Evolutionary conservation across 64 coral and sea anemone species (phyloP).

Genomic region (Dendrophyllia cribrosa): DNA sequence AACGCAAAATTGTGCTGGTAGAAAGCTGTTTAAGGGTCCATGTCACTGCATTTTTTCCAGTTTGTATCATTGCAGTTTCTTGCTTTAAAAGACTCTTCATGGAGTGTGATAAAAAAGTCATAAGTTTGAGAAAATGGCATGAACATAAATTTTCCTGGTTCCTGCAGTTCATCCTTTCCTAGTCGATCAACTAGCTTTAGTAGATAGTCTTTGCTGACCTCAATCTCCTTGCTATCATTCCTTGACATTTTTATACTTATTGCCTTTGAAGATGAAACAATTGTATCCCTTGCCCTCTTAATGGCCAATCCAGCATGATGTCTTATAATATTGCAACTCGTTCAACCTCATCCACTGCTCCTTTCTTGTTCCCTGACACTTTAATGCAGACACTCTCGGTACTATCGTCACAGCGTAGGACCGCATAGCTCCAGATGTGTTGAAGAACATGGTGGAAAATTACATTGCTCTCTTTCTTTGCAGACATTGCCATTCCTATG

Average conservation of each 20-base stretch:
- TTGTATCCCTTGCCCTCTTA: constrained; percentile 45
- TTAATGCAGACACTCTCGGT: neutral
- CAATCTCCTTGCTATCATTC: neutral
- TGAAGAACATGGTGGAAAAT: constrained; percentile 33
- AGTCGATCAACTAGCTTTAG: too few relatives aligned
- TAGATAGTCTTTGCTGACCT: too few relatives aligned
- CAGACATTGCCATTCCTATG: neutral
- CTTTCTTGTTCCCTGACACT: neutral
- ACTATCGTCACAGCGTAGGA: neutral
- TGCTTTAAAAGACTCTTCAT: neutral
- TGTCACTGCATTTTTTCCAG: constrained; percentile 27
- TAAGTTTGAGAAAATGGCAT: neutral
- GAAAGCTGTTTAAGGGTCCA: neutral
- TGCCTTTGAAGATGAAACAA: neutral
- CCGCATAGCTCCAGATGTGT: constrained; percentile 12
- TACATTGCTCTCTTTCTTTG: neutral
- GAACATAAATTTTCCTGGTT: too few relatives aligned
- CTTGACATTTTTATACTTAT: constrained; percentile 23
- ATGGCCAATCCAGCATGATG: constrained; percentile 67
- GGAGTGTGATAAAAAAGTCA: constrained; percentile 51
- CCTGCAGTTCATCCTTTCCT: too few relatives aligned
- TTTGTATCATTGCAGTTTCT: constrained; percentile 3
- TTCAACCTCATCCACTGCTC: constrained; percentile 4
- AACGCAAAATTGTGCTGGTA: too few relatives aligned
- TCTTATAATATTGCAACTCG: constrained; percentile 1